Evolutionary conservation across 2,888 invertebrate genomes (phyloP).

Genomic region (Elmis aenea): DNA sequence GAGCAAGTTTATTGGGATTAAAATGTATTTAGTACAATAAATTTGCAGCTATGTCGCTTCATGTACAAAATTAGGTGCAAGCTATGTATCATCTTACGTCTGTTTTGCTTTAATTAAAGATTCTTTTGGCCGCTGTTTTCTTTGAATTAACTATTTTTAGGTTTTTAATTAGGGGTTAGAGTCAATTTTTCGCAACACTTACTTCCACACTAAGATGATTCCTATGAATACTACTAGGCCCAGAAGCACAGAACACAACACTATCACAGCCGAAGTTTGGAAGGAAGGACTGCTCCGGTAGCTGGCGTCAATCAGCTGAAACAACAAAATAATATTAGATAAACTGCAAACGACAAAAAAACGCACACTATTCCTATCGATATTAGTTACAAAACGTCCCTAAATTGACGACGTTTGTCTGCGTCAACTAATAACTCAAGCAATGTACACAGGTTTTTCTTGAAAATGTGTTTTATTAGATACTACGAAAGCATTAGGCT

Average conservation of each 20-base stretch:
- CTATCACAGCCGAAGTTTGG: conserved; percentile 80
- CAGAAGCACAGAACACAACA: conserved; percentile 73
- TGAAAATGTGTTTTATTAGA: too few relatives aligned
- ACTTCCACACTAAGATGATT: conserved; percentile 83
- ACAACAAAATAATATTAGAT: conserved; percentile 45
- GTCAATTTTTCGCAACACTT: conserved; percentile 49
- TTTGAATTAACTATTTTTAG: conserved; percentile 2
- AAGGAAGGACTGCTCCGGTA: conserved; percentile 79
- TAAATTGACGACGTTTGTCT: too few relatives aligned
- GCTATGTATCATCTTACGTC: too few relatives aligned
- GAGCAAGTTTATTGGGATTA: not conserved
- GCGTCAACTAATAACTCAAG: too few relatives aligned
- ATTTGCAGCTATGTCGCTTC: too few relatives aligned
- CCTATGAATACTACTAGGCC: conserved; percentile 73
- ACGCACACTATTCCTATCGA: too few relatives aligned
- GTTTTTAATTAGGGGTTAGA: conserved; percentile 1
- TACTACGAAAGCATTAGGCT: too few relatives aligned
- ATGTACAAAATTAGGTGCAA: too few relatives aligned
- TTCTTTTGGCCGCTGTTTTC: not conserved
- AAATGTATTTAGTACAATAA: not conserved
- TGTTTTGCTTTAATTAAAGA: too few relatives aligned
- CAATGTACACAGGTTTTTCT: too few relatives aligned
- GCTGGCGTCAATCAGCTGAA: conserved; percentile 84
- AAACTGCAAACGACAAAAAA: too few relatives aligned
- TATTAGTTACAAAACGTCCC: too few relatives aligned